These are phyloP conservation scores for Achatina immaculata DNA, from an alignment of 1,140 invertebrate genomes.

Conservation along the genomic window DNA sequence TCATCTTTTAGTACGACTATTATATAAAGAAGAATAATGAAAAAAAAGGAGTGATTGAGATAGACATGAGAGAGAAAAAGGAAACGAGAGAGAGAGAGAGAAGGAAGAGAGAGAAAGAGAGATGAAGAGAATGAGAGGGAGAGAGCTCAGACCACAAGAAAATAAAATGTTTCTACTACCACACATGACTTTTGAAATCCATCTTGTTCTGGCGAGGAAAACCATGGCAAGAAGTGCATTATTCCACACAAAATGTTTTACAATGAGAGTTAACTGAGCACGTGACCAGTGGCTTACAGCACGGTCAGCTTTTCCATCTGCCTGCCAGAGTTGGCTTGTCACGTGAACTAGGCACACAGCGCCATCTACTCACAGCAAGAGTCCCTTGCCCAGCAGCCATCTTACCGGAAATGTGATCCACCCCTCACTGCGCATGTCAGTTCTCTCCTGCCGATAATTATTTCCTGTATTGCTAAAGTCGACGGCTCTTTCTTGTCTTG, in stretches of 20 bases:
- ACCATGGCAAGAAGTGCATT: no score
- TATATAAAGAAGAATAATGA: no score
- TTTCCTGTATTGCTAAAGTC: slow-evolving; percentile 27
- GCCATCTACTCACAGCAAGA: slow-evolving; percentile 11
- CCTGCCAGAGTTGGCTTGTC: neutral
- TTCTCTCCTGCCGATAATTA: slow-evolving; percentile 28
- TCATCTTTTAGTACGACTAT: no score
- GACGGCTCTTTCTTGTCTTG: neutral
- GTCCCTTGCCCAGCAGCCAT: slow-evolving; percentile 3
- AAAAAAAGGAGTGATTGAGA: no score
- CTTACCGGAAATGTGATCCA: slow-evolving; percentile 31
- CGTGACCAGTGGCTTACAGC: no score
- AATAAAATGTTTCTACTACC: no score
- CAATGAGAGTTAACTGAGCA: no score
- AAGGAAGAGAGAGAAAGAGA: neutral
- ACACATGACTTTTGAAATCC: no score
- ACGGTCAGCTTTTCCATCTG: neutral
- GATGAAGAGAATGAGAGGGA: neutral
- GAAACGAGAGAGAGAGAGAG: neutral
- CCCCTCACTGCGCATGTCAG: slow-evolving; percentile 21
- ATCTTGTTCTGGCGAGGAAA: no score
- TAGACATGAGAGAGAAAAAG: no score
- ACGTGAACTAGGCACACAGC: neutral
- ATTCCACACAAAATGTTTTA: no score
- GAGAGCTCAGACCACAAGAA: no score